Evolutionary conservation across 2,888 invertebrate species (phyloP).

Genomic region (Anticlea derivata): DNA sequence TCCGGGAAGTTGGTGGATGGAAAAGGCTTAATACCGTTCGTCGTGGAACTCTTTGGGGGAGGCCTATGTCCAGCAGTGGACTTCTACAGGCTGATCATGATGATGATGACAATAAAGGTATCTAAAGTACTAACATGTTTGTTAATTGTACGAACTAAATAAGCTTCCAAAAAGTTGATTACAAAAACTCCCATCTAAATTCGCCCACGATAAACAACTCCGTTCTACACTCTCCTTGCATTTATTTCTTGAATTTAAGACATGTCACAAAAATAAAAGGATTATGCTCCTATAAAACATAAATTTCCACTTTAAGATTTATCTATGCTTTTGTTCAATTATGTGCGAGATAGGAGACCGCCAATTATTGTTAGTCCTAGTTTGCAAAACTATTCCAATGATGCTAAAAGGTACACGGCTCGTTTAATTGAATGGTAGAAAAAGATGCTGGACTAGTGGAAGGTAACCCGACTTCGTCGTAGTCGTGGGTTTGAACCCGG

Average conservation of each 20-base stretch:
- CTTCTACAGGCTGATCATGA: too few species aligned
- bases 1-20: too few species aligned
- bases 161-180: conserved; percentile 27
- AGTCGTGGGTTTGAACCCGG: too few species aligned
- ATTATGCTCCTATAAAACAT: conserved; percentile 53
- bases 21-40: too few species aligned
- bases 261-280: conserved; percentile 33
- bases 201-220: conserved; percentile 25
- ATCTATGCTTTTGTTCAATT: conserved; percentile 68
- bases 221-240: conserved; percentile 28
- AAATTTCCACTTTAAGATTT: conserved; percentile 71
- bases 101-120: too few species aligned
- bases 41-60: too few species aligned
- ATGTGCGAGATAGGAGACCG: conserved; percentile 56
- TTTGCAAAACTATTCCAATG: conserved; percentile 45
- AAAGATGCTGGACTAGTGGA: conserved; percentile 20
- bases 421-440: conserved; percentile 36
- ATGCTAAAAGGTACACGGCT: conserved; percentile 44
- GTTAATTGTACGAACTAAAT: neutral
- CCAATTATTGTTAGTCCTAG: conserved; percentile 65
- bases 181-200: conserved; percentile 20
- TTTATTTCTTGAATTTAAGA: conserved; percentile 30
- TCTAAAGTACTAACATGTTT: too few species aligned
- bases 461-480: neutral
- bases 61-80: too few species aligned